A percentile compares a stretch with the other conserved stretches of the same genome.
These are phyloP conservation scores for Pipa parva DNA, from an alignment of 2,113 vertebrate species.

Conservation along the genomic window DNA sequence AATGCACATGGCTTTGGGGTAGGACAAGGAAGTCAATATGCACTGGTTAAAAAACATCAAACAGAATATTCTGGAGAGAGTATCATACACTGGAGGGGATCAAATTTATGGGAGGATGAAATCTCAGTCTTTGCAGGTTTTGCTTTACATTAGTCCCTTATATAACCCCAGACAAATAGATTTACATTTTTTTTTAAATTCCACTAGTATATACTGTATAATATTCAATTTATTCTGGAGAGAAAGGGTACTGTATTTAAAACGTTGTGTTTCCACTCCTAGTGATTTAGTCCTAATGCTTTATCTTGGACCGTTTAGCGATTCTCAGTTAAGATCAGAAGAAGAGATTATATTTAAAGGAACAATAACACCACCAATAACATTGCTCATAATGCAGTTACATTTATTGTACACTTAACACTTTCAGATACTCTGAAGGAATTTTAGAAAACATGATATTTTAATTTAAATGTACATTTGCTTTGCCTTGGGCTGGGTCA, in stretches of 20 bases:
- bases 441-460: too few relatives aligned
- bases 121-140: not conserved
- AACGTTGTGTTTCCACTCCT: too few relatives aligned
- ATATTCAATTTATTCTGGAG: not conserved
- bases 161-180: not conserved
- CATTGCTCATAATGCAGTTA: too few relatives aligned
- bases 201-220: not conserved
- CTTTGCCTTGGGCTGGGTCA: too few relatives aligned
- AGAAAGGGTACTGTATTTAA: not conserved
- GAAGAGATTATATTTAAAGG: too few relatives aligned
- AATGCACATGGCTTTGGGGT: slow-evolving; percentile 37
- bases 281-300: too few relatives aligned
- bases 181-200: not conserved
- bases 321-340: too few relatives aligned
- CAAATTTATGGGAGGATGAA: slow-evolving; percentile 14
- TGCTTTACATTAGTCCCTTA: not conserved
- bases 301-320: too few relatives aligned
- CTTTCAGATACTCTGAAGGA: too few relatives aligned
- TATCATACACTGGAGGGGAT: slow-evolving; percentile 33
- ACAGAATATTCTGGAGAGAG: slow-evolving; percentile 19
- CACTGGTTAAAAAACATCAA: slow-evolving; percentile 34
- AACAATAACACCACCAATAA: too few relatives aligned
- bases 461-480: too few relatives aligned
- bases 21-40: slow-evolving; percentile 30
- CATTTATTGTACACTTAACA: too few relatives aligned